Conservation (phyloP, 2,113 vertebrate genomes). For the Triplophysa dalaica region DNA sequence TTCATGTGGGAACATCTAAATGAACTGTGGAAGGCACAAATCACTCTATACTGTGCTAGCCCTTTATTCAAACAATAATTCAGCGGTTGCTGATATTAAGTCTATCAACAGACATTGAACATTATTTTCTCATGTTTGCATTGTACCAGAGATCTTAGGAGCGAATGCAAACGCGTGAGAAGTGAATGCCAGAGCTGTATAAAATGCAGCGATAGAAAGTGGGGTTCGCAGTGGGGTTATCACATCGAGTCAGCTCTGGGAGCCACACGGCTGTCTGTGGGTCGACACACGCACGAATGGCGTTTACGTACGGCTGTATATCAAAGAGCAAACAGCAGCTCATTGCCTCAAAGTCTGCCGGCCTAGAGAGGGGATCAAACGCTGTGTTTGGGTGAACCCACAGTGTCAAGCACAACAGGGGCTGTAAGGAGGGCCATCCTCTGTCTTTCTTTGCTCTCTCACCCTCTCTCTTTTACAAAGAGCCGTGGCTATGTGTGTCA, state of each 20-base stretch:
- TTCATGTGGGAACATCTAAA: too few relatives aligned
- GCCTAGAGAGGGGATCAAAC: constrained; percentile 69
- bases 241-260: constrained; percentile 18
- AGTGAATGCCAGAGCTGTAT: constrained; percentile 22
- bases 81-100: constrained; percentile 12
- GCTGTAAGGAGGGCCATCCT: constrained; percentile 50
- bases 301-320: constrained; percentile 36
- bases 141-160: constrained; percentile 29
- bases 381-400: constrained; percentile 66
- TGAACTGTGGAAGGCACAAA: background rate
- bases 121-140: constrained; percentile 37
- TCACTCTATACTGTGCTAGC: background rate
- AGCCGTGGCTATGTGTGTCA: constrained; percentile 63
- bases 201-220: constrained; percentile 23
- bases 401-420: constrained; percentile 70
- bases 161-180: constrained; percentile 1
- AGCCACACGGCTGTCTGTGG: background rate
- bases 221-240: constrained; percentile 38
- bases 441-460: constrained; percentile 22
- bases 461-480: constrained; percentile 18
- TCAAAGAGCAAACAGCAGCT: constrained; percentile 61
- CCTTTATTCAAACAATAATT: constrained; percentile 29
- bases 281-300: constrained; percentile 35
- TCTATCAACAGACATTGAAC: constrained; percentile 17
- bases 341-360: constrained; percentile 58